Percentiles rank a stretch among this genome's conserved stretches.
Conservation (phyloP, 2,113 vertebrate genomes). For the Anarhynchus alexandrinus region DNA sequence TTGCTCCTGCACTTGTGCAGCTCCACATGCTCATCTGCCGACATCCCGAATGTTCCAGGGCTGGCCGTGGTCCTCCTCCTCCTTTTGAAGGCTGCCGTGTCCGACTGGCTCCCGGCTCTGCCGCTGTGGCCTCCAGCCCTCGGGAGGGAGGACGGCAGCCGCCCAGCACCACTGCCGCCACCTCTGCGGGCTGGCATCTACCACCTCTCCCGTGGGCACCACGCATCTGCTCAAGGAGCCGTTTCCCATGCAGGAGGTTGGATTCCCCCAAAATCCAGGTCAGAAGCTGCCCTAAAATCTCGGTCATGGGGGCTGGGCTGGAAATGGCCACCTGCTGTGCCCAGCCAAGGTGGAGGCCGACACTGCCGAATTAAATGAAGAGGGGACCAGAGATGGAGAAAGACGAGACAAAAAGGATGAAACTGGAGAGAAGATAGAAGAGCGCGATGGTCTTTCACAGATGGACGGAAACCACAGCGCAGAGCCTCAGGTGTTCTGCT, state of each 20-base stretch:
- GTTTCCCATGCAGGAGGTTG: not conserved
- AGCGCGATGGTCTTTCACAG: not conserved
- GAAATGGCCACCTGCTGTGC: not conserved
- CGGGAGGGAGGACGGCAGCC: not conserved
- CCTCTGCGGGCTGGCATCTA: not conserved
- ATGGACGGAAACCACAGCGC: not conserved
- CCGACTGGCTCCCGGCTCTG: not conserved
- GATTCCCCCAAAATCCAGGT: not conserved
- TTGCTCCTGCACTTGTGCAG: fast-evolving
- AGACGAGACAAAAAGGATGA: not conserved
- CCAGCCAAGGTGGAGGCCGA: not conserved
- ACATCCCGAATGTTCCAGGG: not conserved
- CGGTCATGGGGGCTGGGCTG: not conserved
- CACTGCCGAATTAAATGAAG: not conserved
- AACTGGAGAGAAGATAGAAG: not conserved
- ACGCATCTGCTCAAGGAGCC: not conserved
- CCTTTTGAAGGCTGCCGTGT: not conserved
- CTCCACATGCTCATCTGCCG: not conserved
- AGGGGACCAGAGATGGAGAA: not conserved
- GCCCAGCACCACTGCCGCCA: not conserved
- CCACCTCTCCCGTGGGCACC: not conserved
- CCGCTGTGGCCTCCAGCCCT: not conserved
- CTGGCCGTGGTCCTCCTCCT: not conserved
- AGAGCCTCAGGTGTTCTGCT: not conserved
- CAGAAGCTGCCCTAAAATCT: not conserved